These are phyloP conservation scores for Malacoctenus gilli DNA, from an alignment of 2,797 vertebrate genomes.

Conservation along the genomic window DNA sequence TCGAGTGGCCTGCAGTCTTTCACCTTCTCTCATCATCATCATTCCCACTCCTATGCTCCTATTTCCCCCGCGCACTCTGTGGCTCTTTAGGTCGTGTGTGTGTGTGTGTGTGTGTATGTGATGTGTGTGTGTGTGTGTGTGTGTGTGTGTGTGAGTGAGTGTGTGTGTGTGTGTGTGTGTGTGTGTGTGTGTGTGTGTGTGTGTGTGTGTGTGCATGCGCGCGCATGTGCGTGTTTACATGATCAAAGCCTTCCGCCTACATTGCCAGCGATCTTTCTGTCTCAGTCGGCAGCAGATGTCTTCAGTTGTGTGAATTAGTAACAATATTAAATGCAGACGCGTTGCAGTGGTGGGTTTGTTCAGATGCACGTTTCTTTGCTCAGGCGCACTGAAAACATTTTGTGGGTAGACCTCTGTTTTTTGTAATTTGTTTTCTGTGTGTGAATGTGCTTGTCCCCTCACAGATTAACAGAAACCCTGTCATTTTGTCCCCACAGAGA, in stretches of 20 bases:
- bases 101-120: no score
- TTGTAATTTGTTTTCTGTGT: neutral
- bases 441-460: no score
- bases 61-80: constrained; percentile 34
- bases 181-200: constrained; percentile 17
- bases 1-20: constrained; percentile 65
- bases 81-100: constrained; percentile 52
- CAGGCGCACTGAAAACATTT: constrained; percentile 28
- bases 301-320: constrained; percentile 48
- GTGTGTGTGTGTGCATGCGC: neutral
- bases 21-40: constrained; percentile 69
- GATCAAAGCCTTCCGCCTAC: constrained; percentile 78
- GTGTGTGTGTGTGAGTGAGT: constrained; percentile 1
- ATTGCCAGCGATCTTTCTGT: constrained; percentile 67
- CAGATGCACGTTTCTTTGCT: constrained; percentile 30
- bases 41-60: constrained; percentile 46
- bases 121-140: constrained; percentile 9
- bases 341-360: constrained; percentile 27
- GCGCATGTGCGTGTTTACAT: constrained; percentile 33
- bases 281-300: constrained; percentile 46
- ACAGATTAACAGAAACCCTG: no score
- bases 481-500: no score
- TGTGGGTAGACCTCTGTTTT: constrained; percentile 18
- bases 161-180: constrained; percentile 22
- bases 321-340: constrained; percentile 41